These are phyloP conservation scores for Dascyllus trimaculatus DNA, from an alignment of 2,113 vertebrate genomes.

Conservation along the genomic window DNA sequence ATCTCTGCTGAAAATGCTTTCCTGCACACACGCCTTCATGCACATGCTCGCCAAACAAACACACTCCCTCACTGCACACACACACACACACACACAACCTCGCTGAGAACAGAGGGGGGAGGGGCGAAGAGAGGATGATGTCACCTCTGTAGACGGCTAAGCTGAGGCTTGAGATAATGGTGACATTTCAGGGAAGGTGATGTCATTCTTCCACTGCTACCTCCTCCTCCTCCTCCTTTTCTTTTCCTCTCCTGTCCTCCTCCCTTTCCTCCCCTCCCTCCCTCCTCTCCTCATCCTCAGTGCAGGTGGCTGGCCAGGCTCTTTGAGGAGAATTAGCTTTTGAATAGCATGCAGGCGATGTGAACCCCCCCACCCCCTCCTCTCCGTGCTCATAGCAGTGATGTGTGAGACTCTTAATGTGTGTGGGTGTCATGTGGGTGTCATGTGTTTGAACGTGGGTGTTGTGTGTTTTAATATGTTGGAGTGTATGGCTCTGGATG, in stretches of 20 bases:
- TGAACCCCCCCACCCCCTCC: constrained; percentile 33
- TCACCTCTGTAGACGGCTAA: constrained; percentile 80
- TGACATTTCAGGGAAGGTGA: constrained; percentile 84
- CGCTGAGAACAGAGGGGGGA: constrained; percentile 63
- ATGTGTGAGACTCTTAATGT: constrained; percentile 63
- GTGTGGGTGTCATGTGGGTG: constrained; percentile 68
- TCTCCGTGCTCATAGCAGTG: constrained; percentile 42
- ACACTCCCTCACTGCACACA: constrained; percentile 37
- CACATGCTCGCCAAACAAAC: constrained; percentile 65
- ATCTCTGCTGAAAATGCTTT: constrained; percentile 41
- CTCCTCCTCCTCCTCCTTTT: constrained; percentile 44
- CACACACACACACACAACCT: constrained; percentile 15
- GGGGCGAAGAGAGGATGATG: constrained; percentile 77
- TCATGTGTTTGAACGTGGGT: constrained; percentile 57
- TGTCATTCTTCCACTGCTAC: constrained; percentile 79
- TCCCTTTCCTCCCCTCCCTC: neutral
- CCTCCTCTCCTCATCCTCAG: constrained; percentile 38
- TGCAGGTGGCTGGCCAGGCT: constrained; percentile 77
- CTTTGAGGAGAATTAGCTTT: constrained; percentile 74
- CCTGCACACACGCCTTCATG: constrained; percentile 42
- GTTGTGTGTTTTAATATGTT: constrained; percentile 50
- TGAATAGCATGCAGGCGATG: constrained; percentile 64
- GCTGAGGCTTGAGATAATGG: constrained; percentile 83
- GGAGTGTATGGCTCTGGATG: neutral
- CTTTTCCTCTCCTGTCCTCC: constrained; percentile 1